phyloP scores from a whole-genome alignment of 2,888 invertebrate species.

The Drosophila macrothrix region DNA sequence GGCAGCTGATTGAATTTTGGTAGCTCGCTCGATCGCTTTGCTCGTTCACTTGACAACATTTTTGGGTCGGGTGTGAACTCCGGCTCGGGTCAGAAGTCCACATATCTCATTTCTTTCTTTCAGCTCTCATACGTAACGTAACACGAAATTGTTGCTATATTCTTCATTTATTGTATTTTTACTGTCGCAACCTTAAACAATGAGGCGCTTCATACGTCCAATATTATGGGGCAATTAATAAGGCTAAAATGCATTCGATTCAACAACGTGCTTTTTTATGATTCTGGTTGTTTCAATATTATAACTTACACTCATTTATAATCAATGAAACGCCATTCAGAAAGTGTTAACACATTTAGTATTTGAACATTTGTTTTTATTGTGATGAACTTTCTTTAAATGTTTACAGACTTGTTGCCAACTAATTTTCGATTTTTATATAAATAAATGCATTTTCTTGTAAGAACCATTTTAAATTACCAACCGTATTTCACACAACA shows the following conservation, averaged over 20 bases:
- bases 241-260: conserved; percentile 12
- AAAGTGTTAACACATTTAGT: background rate
- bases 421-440: background rate
- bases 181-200: conserved; percentile 49
- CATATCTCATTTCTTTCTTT: conserved; percentile 57
- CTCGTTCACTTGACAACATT: conserved; percentile 57
- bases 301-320: background rate
- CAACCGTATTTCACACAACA: background rate
- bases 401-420: background rate
- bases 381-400: background rate
- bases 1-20: conserved; percentile 46
- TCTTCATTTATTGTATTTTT: conserved; percentile 13
- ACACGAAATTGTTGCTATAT: conserved; percentile 30
- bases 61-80: background rate
- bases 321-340: background rate
- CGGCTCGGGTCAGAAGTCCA: conserved; percentile 64
- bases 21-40: conserved; percentile 42
- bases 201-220: conserved; percentile 28
- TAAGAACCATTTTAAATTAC: background rate
- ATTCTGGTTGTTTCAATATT: conserved; percentile 33
- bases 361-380: background rate
- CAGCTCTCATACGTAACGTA: conserved; percentile 48
- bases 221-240: conserved; percentile 49
- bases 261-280: conserved; percentile 30
- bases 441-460: background rate